Base-by-base conservation (phyloP, 2,797 vertebrate genomes). In the Sandelia bainsii region DNA sequence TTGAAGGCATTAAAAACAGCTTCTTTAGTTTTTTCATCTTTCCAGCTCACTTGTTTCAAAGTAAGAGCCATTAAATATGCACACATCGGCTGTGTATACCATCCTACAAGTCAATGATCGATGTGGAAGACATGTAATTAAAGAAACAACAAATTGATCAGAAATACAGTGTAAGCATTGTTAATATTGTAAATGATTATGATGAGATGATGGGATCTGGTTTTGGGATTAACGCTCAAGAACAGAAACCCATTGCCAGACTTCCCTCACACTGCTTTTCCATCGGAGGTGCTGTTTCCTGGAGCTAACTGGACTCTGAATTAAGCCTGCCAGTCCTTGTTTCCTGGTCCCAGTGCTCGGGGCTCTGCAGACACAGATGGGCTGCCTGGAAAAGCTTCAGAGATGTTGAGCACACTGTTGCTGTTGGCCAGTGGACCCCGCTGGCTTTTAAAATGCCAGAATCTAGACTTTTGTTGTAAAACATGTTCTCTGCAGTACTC, bases 391-490 rank as follows among this genome's bases (percentile, higher is more conserved):
- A 80, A 76, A 60, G 79, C 75, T 90, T 89, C 81, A 87, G 77
- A 86, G 71, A 67, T 22, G 70, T 37, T 62, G 65, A 83, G 67
- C 66, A 77, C 72, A 75, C 73, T 93, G 84, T 92, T 92, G 84
- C 84, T 93, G 75, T 93, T 94, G 91, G 91, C 90, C 70, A 46
- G 61, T 62, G 64, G 72, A 60, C 52, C 48, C 65, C 58, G 67
- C 37, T 13, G 45, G 44, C 69, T 82, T 83, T 82, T 72, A 67
- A 80, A 87, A 87, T 67, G 44, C 75, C 69, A 81, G 65, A 87
- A 86, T 77, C 71, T 77, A 85, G 81, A 87, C 69, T 58, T 87
- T 75, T 76, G 80, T 80, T 91, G 89, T 92, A 87, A 92, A 92
- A 93, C 88, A 90, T 67, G 72, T 45, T 82, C 71, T 68, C 62